Evolutionary conservation across 2,113 vertebrate genomes (phyloP).

Genomic region (Aphelocoma coerulescens): DNA sequence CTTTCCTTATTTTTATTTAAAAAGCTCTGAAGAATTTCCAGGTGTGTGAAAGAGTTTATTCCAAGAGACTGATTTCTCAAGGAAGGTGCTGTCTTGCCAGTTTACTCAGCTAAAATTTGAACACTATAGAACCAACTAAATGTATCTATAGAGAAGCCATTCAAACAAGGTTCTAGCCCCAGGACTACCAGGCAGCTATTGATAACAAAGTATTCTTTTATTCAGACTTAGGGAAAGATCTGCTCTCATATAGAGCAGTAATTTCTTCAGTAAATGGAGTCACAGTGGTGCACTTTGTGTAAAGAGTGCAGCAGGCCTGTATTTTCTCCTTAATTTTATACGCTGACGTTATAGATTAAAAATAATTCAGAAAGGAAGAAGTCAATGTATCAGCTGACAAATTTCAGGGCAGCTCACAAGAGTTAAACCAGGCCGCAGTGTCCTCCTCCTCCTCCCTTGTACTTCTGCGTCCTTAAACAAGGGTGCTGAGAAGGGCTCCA

Average conservation of each 20-base stretch:
- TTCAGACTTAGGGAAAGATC: not conserved
- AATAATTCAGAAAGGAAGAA: not conserved
- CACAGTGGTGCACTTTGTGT: not conserved
- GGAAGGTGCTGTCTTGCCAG: not conserved
- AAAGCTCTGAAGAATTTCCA: not conserved
- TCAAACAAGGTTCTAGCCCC: not conserved
- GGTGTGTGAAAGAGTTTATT: not conserved
- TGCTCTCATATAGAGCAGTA: not conserved
- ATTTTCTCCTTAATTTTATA: not conserved
- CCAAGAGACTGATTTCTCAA: not conserved
- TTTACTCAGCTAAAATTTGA: not conserved
- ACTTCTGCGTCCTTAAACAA: not conserved
- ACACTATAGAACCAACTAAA: not conserved
- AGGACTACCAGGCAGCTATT: not conserved
- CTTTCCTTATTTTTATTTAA: not conserved
- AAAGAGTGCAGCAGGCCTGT: not conserved
- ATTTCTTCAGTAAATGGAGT: not conserved
- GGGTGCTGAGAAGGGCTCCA: not conserved
- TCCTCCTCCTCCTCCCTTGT: not conserved
- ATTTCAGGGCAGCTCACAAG: not conserved
- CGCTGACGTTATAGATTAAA: rapidly evolving
- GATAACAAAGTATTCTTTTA: not conserved
- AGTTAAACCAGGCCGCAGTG: not conserved
- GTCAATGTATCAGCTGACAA: not conserved
- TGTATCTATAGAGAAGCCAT: not conserved